Percentiles rank a stretch among this genome's conserved stretches.
Conservation (phyloP, 2,797 vertebrate species). For the Siniperca scherzeri region DNA sequence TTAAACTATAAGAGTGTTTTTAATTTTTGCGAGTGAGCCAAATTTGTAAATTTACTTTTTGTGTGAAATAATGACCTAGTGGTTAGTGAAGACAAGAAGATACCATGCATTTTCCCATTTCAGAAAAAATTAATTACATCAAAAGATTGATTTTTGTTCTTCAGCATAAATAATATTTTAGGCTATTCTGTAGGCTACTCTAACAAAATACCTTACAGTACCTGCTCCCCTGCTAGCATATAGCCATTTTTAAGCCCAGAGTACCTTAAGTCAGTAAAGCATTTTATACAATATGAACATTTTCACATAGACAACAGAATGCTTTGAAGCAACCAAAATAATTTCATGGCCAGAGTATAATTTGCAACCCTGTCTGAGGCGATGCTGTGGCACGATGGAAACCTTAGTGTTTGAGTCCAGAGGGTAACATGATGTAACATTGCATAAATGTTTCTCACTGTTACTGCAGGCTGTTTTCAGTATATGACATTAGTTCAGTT, state of each 20-base stretch:
- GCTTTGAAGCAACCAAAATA: slow-evolving; percentile 47
- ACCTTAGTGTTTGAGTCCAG: slow-evolving; percentile 31
- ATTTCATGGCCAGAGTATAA: slow-evolving; percentile 49
- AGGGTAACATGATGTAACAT: slow-evolving; percentile 66
- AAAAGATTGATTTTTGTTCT: not conserved
- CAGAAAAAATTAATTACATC: not conserved
- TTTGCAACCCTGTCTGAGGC: slow-evolving; percentile 48
- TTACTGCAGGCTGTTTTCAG: slow-evolving; percentile 59
- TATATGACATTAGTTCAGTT: slow-evolving; percentile 50
- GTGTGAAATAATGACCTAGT: not conserved
- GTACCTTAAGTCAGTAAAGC: slow-evolving; percentile 12
- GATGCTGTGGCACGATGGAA: slow-evolving; percentile 32
- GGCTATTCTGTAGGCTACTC: not conserved
- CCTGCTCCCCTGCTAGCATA: not conserved
- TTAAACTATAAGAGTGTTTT: not conserved
- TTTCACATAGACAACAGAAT: slow-evolving; percentile 21
- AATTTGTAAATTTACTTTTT: not conserved
- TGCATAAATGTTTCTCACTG: slow-evolving; percentile 52
- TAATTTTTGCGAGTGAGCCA: not conserved
- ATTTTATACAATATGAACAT: slow-evolving; percentile 11
- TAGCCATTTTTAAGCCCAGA: not conserved
- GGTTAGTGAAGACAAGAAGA: not conserved
- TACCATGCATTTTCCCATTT: not conserved
- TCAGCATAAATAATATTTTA: slow-evolving; percentile 8
- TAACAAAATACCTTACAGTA: not conserved